Evolutionary conservation across 2,888 invertebrate genomes (phyloP), one percentile per base, ranked within the genome.

Genomic region (Trimorus sp.): DNA sequence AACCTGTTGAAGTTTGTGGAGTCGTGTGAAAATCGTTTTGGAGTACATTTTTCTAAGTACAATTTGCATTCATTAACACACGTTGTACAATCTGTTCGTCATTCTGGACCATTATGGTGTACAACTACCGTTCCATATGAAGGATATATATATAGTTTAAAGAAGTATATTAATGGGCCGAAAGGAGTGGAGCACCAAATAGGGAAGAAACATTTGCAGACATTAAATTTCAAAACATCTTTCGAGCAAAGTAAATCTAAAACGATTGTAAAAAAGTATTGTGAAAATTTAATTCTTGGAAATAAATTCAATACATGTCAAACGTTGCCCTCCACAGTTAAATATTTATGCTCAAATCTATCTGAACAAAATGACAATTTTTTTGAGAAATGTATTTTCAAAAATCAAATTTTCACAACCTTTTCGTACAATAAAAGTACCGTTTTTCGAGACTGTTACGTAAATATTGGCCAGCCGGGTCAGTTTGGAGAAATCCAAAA

Each of bases 101-200:
- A 48, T 16, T 49, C 58, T 37, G 69, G 69, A 49, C 69, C 69
- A 11, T 59, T 69, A 14, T 69, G 69, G 69, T 58, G 59, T 42
- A 49, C 69, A 36, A 38, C 49, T 12, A 69, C 69, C n/a, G 59
- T 48, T 26, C 58, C 69, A 3, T 69, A 38, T 49, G 59, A 69
- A 59, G 40, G 58, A 12, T 59, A 69, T 42, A 69, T 68, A 26
- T 45, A 56, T 48, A 16, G 14, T 45, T 36, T 68, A 5, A 68
- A 68, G 45, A 12, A 9, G 16, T 58, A 49, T 45, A n/a, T 68
- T 3, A 68, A 56, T 45, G 56, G 68, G 14, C 56, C 68, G 36
- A 68, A 68, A 56, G 56, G 45, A 3, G 37, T 68, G 9, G 68
- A 54, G 56, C 68, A 56, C 12, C 68, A 68, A 45, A 58, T 68